Evolutionary conservation across 2,113 vertebrate genomes (phyloP).

Genomic region (Apteryx owenii): DNA sequence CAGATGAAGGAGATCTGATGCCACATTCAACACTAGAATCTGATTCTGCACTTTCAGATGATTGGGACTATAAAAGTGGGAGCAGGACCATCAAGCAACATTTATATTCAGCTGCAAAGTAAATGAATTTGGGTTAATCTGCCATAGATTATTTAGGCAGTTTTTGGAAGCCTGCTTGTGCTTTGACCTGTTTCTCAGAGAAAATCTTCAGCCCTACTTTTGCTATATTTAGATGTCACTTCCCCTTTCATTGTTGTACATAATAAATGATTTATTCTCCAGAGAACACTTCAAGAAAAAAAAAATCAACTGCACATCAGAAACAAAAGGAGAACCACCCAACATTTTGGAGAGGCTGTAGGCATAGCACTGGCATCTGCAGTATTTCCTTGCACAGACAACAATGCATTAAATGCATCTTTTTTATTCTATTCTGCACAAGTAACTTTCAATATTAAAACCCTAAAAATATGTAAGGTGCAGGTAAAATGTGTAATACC

Average conservation of each 20-base stretch:
- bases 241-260: neutral
- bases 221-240: conserved; percentile 5
- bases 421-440: neutral
- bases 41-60: neutral
- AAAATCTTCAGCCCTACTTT: neutral
- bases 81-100: neutral
- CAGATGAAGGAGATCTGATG: neutral
- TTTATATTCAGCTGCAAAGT: neutral
- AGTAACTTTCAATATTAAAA: neutral
- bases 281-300: neutral
- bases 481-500: neutral
- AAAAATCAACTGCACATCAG: neutral
- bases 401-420: neutral
- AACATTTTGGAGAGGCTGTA: neutral
- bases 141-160: neutral
- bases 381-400: neutral
- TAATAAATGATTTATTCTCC: neutral
- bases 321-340: neutral
- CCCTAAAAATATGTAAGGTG: neutral
- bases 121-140: neutral
- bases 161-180: neutral
- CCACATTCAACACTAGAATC: neutral
- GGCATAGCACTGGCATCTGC: neutral
- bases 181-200: neutral
- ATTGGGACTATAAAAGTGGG: neutral